phyloP scores from a whole-genome alignment of 2,797 vertebrate species.

The Rhincodon typus region DNA sequence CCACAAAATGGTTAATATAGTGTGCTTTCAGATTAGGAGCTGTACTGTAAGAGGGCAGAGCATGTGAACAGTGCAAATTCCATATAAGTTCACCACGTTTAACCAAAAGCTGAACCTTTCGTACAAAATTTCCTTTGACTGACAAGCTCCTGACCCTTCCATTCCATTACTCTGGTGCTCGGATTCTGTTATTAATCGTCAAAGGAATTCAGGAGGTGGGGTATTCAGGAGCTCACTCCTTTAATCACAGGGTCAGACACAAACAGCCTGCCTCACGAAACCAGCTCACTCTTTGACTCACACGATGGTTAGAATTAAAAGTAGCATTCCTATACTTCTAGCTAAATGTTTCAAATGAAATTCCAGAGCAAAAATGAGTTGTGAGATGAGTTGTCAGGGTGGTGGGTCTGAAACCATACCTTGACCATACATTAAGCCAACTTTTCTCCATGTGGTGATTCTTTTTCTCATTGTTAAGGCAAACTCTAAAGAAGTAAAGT shows the following conservation, averaged over 20 bases:
- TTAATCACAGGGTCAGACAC: background rate
- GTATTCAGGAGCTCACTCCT: background rate
- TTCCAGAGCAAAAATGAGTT: background rate
- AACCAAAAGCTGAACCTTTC: constrained; percentile 9
- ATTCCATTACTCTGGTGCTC: constrained; percentile 24
- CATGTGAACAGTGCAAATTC: background rate
- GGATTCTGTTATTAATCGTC: background rate
- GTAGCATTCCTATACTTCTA: background rate
- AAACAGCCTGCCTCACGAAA: background rate
- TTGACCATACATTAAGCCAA: background rate
- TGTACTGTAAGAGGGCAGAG: background rate
- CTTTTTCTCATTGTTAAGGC: background rate
- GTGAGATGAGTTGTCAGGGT: background rate
- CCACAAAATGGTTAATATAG: background rate
- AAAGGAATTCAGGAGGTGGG: constrained; percentile 30
- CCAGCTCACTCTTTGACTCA: background rate
- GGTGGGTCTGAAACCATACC: background rate
- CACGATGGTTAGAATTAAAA: background rate
- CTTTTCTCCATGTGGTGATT: background rate
- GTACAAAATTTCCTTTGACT: constrained; percentile 6
- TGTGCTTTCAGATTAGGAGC: background rate
- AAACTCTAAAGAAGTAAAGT: background rate
- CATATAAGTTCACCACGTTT: background rate
- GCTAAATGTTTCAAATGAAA: background rate
- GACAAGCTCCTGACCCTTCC: constrained; percentile 27